phyloP scores from a whole-genome alignment of 2,888 invertebrate species.

The Pomacea canaliculata region DNA sequence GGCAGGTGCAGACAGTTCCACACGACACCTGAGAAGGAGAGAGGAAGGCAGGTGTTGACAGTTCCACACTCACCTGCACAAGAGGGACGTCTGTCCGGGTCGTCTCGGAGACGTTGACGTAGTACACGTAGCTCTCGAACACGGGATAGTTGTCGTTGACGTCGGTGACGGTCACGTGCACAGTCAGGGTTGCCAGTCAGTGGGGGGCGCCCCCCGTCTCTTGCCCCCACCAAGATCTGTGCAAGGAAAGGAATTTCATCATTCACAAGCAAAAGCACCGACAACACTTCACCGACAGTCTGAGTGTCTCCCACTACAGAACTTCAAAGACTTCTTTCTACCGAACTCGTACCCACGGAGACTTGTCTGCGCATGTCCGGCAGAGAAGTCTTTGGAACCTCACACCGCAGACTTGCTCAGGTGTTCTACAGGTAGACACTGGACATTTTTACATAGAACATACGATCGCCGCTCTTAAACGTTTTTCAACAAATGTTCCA shows the following conservation, averaged over 20 bases:
- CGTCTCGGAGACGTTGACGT: constrained; percentile 86
- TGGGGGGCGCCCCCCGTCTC: constrained; percentile 46
- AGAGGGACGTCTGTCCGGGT: constrained; percentile 78
- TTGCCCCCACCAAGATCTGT: constrained; percentile 75
- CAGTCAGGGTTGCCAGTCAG: constrained; percentile 60
- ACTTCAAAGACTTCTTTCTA: too few species aligned
- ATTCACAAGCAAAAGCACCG: too few species aligned
- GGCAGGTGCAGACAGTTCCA: too few species aligned
- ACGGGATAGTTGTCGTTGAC: constrained; percentile 86
- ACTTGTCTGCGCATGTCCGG: not conserved
- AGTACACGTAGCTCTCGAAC: constrained; percentile 90
- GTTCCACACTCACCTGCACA: not conserved
- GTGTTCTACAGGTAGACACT: too few species aligned
- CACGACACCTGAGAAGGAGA: too few species aligned
- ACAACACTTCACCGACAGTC: too few species aligned
- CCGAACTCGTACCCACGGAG: not conserved
- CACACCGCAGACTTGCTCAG: too few species aligned
- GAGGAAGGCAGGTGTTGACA: not conserved
- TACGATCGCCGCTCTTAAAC: too few species aligned
- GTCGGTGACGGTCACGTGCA: constrained; percentile 60
- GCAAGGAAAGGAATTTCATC: not conserved
- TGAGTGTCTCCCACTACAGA: too few species aligned
- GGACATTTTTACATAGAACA: too few species aligned
- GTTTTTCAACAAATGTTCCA: too few species aligned
- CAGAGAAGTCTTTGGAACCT: too few species aligned